phyloP scores from a whole-genome alignment of 2,113 vertebrate genomes.

The Gobio gobio region DNA sequence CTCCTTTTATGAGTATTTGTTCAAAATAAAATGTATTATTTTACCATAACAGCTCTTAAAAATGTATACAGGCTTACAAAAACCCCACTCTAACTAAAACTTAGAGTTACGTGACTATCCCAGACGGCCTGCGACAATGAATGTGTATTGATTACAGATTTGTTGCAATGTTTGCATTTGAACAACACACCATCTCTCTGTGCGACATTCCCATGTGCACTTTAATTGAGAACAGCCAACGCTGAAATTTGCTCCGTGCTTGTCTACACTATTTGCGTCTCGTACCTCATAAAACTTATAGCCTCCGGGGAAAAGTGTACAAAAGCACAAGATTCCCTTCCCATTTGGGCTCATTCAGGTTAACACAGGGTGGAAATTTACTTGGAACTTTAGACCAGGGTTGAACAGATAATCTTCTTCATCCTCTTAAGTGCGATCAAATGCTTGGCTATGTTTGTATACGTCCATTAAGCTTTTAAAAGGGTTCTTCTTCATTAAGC shows the following conservation, averaged over 20 bases:
- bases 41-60: not conserved
- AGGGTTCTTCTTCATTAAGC: conserved; percentile 29
- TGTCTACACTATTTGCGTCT: not conserved
- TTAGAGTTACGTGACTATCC: not conserved
- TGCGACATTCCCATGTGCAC: conserved; percentile 14
- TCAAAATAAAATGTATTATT: not conserved
- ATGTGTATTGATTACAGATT: conserved; percentile 1
- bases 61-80: not conserved
- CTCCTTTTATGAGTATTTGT: not conserved
- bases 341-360: conserved; percentile 12
- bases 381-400: conserved; percentile 24
- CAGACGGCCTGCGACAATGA: not conserved
- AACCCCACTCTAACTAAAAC: not conserved
- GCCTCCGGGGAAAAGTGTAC: not conserved
- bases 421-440: conserved; percentile 33
- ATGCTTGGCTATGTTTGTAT: conserved; percentile 35
- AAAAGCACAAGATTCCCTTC: not conserved
- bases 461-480: conserved; percentile 19
- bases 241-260: not conserved
- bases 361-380: conserved; percentile 4
- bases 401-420: conserved; percentile 30
- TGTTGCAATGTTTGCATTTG: conserved; percentile 12
- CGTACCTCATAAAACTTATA: not conserved
- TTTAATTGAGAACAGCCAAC: conserved; percentile 2
- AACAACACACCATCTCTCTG: not conserved